Evolutionary conservation across 2,797 vertebrate species (phyloP).

Genomic region (Helicolenus hilgendorfi): DNA sequence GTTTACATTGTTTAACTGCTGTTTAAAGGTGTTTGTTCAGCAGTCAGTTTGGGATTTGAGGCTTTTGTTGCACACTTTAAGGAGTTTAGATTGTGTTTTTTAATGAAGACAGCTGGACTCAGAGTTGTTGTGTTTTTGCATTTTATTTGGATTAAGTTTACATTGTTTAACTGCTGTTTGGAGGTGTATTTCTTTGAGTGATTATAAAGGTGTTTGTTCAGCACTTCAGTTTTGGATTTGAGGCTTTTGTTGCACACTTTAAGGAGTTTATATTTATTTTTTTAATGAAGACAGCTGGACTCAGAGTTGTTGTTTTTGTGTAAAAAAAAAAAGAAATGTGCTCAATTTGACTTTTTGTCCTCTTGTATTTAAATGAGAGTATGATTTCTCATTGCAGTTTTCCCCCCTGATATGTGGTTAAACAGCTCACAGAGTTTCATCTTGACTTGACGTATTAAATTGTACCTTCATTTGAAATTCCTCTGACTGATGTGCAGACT

Average conservation of each 20-base stretch:
- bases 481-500: constrained; percentile 35
- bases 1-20: not conserved
- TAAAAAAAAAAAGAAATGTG: not conserved
- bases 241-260: not conserved
- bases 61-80: not conserved
- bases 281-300: not conserved
- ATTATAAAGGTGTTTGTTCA: not conserved
- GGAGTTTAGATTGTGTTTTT: not conserved
- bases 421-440: not conserved
- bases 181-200: not conserved
- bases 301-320: not conserved
- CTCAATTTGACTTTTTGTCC: not conserved
- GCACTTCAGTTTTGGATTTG: not conserved
- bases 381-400: not conserved
- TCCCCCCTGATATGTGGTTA: not conserved
- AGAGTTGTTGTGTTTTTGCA: not conserved
- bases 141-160: too few species aligned
- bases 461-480: not conserved
- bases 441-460: not conserved
- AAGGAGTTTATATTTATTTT: not conserved
- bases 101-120: not conserved
- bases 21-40: not conserved
- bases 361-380: not conserved
- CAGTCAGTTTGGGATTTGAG: not conserved
- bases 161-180: too few species aligned